phyloP scores from a whole-genome alignment of 2,797 vertebrate species.

The Sorex maritimensis region DNA sequence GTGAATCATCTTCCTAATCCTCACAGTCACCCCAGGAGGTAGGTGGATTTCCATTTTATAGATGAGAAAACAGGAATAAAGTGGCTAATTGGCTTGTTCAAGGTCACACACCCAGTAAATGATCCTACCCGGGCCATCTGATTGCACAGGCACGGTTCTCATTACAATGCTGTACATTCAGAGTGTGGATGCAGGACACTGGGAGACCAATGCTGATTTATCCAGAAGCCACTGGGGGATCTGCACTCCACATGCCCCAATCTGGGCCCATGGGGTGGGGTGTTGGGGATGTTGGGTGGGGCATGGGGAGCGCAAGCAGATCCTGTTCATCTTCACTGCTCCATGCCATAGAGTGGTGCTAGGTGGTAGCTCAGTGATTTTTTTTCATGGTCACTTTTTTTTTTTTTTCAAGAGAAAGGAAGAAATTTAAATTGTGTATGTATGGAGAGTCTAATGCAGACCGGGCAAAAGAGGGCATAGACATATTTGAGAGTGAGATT shows the following conservation, averaged over 20 bases:
- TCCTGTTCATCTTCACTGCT: background rate
- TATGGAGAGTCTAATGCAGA: too few relatives aligned
- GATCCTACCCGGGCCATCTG: background rate
- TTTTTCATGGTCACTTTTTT: background rate
- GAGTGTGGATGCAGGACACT: background rate
- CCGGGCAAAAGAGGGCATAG: too few relatives aligned
- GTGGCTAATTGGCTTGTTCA: constrained; percentile 50
- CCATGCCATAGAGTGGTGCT: background rate
- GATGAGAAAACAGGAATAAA: constrained; percentile 47
- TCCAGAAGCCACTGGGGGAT: background rate
- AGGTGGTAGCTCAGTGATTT: background rate
- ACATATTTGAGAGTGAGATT: too few relatives aligned
- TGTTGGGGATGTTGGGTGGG: too few relatives aligned
- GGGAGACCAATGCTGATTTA: background rate
- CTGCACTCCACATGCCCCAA: background rate
- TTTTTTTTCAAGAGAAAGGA: too few relatives aligned
- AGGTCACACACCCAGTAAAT: constrained; percentile 51
- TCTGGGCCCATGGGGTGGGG: too few relatives aligned
- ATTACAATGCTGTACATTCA: constrained; percentile 9
- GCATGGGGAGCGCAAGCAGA: background rate
- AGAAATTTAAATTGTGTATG: too few relatives aligned
- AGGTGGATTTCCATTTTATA: constrained; percentile 60
- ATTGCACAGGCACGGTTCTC: constrained; percentile 41
- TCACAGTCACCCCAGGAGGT: constrained; percentile 1
- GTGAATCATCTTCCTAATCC: constrained; percentile 60